phyloP scores from a whole-genome alignment of 2,113 vertebrate species.

The Oceanites oceanicus region DNA sequence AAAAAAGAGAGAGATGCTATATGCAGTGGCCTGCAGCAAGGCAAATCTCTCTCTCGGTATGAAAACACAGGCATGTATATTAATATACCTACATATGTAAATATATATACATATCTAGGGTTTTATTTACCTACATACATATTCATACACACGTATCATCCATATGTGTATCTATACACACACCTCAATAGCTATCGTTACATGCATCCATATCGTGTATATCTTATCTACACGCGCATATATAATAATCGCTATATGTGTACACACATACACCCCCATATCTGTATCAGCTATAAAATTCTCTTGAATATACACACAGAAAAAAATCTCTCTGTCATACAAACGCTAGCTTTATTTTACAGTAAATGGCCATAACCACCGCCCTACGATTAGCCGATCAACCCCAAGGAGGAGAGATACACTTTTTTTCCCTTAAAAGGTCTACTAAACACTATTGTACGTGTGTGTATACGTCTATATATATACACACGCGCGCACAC shows the following conservation, averaged over 20 bases:
- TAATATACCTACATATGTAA: background rate
- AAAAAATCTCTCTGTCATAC: background rate
- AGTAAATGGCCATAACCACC: slow-evolving; percentile 48
- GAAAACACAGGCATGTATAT: background rate
- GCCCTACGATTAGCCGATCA: slow-evolving; percentile 30
- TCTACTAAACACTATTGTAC: slow-evolving; percentile 31
- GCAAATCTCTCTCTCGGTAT: background rate
- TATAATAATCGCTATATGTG: background rate
- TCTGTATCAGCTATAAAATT: slow-evolving; percentile 30
- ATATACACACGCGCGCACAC: background rate
- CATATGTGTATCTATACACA: background rate
- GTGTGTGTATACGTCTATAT: slow-evolving; percentile 4
- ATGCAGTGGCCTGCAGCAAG: slow-evolving; percentile 23
- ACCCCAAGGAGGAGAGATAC: slow-evolving; percentile 43
- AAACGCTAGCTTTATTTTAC: background rate
- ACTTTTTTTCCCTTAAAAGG: slow-evolving; percentile 67
- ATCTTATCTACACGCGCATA: slow-evolving; percentile 44
- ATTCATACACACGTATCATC: background rate
- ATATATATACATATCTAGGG: background rate
- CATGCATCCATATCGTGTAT: background rate
- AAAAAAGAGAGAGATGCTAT: background rate
- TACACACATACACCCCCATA: slow-evolving; percentile 38
- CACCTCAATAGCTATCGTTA: slow-evolving; percentile 8
- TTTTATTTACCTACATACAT: background rate
- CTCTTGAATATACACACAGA: slow-evolving; percentile 5